Evolutionary conservation across 2,797 vertebrate genomes (phyloP).

Genomic region (Paedocypris micromegethes): DNA sequence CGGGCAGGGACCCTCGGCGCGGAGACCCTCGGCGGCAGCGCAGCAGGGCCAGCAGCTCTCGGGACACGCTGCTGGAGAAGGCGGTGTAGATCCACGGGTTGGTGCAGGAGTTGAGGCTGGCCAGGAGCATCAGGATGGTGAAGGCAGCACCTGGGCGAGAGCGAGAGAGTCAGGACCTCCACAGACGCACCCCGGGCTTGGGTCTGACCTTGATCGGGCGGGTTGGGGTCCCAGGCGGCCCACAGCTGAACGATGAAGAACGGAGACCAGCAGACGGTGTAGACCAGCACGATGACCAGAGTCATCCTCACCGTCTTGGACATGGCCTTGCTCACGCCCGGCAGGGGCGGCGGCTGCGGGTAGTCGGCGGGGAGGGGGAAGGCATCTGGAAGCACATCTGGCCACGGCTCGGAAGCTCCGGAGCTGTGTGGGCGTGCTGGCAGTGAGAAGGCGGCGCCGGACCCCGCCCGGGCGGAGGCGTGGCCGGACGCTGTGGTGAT

Average conservation of each 20-base stretch:
- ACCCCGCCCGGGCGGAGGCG: not conserved
- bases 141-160: constrained; percentile 69
- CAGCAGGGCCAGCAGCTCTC: constrained; percentile 70
- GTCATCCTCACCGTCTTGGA: constrained; percentile 84
- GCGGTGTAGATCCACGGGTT: constrained; percentile 93
- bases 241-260: constrained; percentile 84
- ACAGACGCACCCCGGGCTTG: not conserved
- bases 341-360: constrained; percentile 36
- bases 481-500: not conserved
- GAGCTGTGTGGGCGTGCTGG: constrained; percentile 18
- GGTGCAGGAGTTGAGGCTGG: constrained; percentile 90
- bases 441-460: constrained; percentile 31
- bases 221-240: constrained; percentile 77
- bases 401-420: constrained; percentile 41
- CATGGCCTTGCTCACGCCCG: constrained; percentile 69
- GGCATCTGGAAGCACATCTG: constrained; percentile 45
- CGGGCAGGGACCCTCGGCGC: constrained; percentile 55
- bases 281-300: constrained; percentile 80
- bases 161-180: not conserved
- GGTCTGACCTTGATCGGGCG: constrained; percentile 68
- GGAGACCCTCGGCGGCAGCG: constrained; percentile 52
- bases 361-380: not conserved
- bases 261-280: constrained; percentile 81
- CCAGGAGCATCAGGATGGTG: constrained; percentile 87
- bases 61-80: constrained; percentile 85